These are phyloP conservation scores for Automeris io DNA, from an alignment of 2,888 invertebrate species.

Conservation along the genomic window DNA sequence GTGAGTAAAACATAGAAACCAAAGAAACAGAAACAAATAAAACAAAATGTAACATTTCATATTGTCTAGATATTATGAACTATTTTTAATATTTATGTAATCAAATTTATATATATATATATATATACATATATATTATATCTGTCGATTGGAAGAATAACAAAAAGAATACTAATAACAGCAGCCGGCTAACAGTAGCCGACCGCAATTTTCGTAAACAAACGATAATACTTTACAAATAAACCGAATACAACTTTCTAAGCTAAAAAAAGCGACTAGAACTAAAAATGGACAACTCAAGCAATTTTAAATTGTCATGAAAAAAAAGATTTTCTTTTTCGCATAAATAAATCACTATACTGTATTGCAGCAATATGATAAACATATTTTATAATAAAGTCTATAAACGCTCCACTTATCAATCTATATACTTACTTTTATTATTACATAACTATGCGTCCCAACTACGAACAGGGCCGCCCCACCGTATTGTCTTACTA, in stretches of 20 bases:
- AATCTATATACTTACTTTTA: no score
- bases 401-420: no score
- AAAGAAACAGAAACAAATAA: no score
- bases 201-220: constrained; percentile 10
- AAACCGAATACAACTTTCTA: constrained; percentile 29
- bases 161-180: neutral
- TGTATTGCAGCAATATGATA: constrained; percentile 23
- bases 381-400: constrained; percentile 5
- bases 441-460: no score
- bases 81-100: no score
- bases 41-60: no score
- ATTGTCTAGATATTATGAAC: no score
- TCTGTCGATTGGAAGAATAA: neutral
- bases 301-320: constrained; percentile 58
- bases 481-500: no score
- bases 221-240: constrained; percentile 19
- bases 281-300: constrained; percentile 61
- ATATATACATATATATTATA: neutral
- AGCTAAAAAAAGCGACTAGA: constrained; percentile 69
- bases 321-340: constrained; percentile 27
- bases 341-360: constrained; percentile 40
- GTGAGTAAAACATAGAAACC: no score
- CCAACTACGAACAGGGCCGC: no score
- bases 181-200: neutral
- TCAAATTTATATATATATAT: no score